Evolutionary conservation across 2,888 invertebrate species (phyloP).

Genomic region (Ferrisia virgata): DNA sequence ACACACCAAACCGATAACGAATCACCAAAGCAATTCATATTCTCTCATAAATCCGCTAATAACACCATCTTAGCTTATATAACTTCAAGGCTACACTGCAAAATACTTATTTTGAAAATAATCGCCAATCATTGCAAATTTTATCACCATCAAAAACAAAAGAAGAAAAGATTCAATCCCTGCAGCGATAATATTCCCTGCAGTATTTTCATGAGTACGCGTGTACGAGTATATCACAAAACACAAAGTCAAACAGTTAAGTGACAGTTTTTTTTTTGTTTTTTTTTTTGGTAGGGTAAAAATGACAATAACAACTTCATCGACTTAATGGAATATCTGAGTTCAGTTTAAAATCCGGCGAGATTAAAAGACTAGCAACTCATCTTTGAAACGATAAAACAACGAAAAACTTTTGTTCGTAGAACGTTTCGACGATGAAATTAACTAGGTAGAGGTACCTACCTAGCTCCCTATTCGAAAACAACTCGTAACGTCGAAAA

Average conservation of each 20-base stretch:
- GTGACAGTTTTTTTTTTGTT: background rate
- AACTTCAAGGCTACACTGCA: background rate
- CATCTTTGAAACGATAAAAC: slow-evolving; percentile 6
- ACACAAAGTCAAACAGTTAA: background rate
- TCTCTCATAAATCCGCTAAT: background rate
- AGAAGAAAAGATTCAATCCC: background rate
- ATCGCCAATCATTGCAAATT: background rate
- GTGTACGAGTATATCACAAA: too few species aligned
- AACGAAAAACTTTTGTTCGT: background rate
- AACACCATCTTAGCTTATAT: background rate
- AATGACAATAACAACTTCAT: background rate
- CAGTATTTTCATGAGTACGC: background rate
- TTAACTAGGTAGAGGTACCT: too few species aligned
- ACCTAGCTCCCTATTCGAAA: too few species aligned
- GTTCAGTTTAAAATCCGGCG: background rate
- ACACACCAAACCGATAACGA: too few species aligned
- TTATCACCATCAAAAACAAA: background rate
- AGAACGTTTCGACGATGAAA: background rate
- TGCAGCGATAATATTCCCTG: background rate
- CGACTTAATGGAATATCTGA: background rate
- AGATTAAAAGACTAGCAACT: background rate
- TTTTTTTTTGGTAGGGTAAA: too few species aligned
- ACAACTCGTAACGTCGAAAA: background rate
- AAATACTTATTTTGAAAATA: background rate
- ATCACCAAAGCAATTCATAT: background rate